phyloP scores from a whole-genome alignment of 1,140 invertebrate species.

The Cydia splendana region DNA sequence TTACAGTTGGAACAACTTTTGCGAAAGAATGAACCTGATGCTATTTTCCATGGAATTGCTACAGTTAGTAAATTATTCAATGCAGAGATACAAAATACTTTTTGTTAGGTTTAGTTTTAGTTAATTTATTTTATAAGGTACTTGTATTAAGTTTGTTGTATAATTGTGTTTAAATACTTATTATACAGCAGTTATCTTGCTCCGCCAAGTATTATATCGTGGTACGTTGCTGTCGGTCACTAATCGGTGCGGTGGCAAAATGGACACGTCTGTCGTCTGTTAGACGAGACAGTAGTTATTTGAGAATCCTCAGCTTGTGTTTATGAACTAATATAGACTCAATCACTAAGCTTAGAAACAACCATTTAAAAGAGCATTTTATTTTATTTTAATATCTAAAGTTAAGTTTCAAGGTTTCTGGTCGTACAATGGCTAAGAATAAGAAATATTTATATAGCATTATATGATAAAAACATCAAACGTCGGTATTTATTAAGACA shows the following conservation, averaged over 20 bases:
- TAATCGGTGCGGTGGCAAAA: constrained; percentile 3
- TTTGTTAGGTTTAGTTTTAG: too few species aligned
- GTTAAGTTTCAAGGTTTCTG: too few species aligned
- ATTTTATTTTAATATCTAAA: neutral
- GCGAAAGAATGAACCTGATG: neutral
- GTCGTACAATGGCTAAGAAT: too few species aligned
- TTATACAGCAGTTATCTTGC: neutral
- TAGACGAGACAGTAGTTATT: constrained; percentile 25
- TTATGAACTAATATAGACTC: constrained; percentile 7
- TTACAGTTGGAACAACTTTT: neutral
- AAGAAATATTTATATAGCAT: too few species aligned
- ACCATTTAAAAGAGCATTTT: neutral
- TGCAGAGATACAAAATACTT: neutral
- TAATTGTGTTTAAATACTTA: too few species aligned
- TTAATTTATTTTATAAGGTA: too few species aligned
- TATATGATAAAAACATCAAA: too few species aligned
- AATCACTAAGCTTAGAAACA: neutral
- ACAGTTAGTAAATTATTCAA: neutral
- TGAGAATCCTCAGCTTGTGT: neutral
- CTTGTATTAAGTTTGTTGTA: too few species aligned
- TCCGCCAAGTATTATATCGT: neutral
- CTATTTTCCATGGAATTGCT: neutral
- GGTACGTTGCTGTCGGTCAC: neutral
- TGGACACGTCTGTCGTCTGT: constrained; percentile 4
- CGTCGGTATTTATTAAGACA: too few species aligned